These are phyloP conservation scores for Thamnophis elegans DNA, from an alignment of 2,797 vertebrate species.

Conservation along the genomic window DNA sequence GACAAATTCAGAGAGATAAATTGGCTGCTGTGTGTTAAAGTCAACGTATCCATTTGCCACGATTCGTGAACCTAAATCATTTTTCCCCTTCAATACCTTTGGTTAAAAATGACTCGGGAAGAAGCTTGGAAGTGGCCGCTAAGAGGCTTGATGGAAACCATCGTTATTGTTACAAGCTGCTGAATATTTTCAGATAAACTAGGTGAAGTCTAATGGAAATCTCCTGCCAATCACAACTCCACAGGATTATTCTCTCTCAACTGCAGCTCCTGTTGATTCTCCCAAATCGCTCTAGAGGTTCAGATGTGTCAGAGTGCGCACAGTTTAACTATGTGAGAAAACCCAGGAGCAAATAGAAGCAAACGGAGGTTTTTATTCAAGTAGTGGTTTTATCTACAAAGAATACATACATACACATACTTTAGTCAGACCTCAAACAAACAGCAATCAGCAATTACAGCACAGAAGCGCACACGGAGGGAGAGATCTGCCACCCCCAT, in stretches of 20 bases:
- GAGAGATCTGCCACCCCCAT: too few species aligned
- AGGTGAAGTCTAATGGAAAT: not conserved
- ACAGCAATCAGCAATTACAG: too few species aligned
- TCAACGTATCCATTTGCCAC: not conserved
- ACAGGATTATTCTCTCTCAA: not conserved
- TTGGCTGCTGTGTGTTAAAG: not conserved
- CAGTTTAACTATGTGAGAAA: too few species aligned
- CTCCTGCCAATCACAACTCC: not conserved
- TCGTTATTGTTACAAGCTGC: not conserved
- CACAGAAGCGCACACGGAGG: fast-evolving
- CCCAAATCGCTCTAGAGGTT: not conserved
- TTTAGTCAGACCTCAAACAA: too few species aligned
- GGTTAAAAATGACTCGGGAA: not conserved
- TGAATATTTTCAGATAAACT: not conserved
- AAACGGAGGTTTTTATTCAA: too few species aligned
- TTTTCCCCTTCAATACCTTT: not conserved
- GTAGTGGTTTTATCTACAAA: too few species aligned
- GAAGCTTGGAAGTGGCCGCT: not conserved
- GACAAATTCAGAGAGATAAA: not conserved
- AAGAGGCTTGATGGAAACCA: not conserved
- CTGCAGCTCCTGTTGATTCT: not conserved
- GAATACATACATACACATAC: too few species aligned
- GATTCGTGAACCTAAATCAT: not conserved
- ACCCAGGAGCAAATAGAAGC: too few species aligned
- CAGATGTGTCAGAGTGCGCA: too few species aligned